phyloP scores from a whole-genome alignment of 1,140 invertebrate species.

The Eriosoma lanigerum region DNA sequence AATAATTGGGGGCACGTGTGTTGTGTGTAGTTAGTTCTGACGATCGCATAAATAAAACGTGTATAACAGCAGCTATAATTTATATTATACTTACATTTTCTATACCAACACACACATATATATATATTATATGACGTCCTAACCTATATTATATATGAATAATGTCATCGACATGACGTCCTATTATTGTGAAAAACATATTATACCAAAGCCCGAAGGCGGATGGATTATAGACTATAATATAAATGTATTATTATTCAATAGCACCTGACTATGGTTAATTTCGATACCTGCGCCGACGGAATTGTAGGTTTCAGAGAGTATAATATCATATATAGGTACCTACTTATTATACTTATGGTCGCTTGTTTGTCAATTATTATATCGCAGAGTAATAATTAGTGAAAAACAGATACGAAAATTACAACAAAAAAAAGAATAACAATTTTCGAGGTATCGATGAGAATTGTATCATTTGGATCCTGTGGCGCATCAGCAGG shows the following conservation, averaged over 20 bases:
- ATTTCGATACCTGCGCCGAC: background rate
- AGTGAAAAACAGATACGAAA: background rate
- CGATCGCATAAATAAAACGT: too few species aligned
- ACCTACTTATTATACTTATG: background rate
- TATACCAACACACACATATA: too few species aligned
- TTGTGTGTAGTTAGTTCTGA: too few species aligned
- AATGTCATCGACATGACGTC: constrained; percentile 11
- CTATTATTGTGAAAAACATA: background rate
- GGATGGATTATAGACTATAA: background rate
- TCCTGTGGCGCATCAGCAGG: too few species aligned
- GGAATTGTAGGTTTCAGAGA: constrained; percentile 2
- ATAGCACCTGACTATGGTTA: background rate
- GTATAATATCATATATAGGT: background rate
- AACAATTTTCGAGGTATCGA: background rate
- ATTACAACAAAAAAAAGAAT: background rate
- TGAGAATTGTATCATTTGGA: too few species aligned
- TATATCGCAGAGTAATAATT: background rate
- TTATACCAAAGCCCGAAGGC: background rate
- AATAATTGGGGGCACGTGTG: constrained; percentile 48
- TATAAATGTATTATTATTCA: background rate
- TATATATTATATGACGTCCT: too few species aligned
- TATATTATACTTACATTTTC: too few species aligned
- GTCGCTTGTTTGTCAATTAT: constrained; percentile 28
- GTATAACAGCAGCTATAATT: too few species aligned
- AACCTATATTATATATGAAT: too few species aligned